Base-by-base conservation (phyloP, 2,113 vertebrate species). In the Naja naja region DNA sequence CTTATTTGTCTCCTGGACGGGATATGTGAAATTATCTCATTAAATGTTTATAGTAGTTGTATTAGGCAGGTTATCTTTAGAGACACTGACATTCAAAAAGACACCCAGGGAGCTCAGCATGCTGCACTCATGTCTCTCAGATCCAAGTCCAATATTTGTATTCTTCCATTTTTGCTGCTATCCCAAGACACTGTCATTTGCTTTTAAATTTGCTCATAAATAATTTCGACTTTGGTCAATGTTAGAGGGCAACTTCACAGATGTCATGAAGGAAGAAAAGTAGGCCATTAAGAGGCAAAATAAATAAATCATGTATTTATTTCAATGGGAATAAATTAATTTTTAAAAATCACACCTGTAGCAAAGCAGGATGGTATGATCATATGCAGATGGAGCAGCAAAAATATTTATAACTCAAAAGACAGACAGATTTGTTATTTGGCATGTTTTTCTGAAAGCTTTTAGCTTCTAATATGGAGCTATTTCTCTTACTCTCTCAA, bases 401-500 rank as follows among this genome's bases (percentile, higher is more conserved):
- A 93, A 85, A 90, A 60, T 60, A n/a, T 90, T 90, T 85, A 86
- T 22, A 85, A 49, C 34, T 52, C 12, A 18, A 86, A 86, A 69
- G 47, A 23, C 43, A 52, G 25, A 49, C 22, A 52, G 34, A 85
- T 88, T 92, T 56, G 53, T 87, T 90, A 85, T 55, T 52, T 55
- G 88, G 85, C 12, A 18, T 9, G n/a, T 74, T 9, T 90, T 91
- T 49, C 16, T 74, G 53, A n/a, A 89, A 91, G 69, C 91, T 85
- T 90, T 85, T 69, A 89, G 55, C n/a, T 20, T 56, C 5, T 89
- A 91, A 91, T 4, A 94, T 16, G 20, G 9, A 91, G 54, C 55
- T 86, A 91, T 90, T 93, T 56, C 64, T 92, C 56, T 49, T 91
- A 87, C 45, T 64, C n/a, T 87, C 56, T 60, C 86, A 92, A 58